Percentiles rank a stretch among this genome's conserved stretches.
Conservation (phyloP, 2,113 vertebrate genomes). For the Condylura cristata region DNA sequence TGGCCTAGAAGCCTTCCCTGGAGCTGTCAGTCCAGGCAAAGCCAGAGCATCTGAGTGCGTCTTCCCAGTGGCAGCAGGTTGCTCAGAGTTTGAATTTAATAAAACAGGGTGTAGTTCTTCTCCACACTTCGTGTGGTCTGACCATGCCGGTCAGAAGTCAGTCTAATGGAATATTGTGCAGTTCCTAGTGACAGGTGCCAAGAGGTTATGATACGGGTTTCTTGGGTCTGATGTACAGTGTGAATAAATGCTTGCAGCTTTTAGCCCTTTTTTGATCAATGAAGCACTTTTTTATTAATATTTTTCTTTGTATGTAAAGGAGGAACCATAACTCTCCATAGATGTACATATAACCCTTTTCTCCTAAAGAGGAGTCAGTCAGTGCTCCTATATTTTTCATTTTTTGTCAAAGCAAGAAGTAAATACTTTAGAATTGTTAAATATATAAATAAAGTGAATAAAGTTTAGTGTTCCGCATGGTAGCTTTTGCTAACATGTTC, state of each 20-base stretch:
- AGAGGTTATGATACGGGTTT: constrained; percentile 84
- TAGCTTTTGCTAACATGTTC: constrained; percentile 81
- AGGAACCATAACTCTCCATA: constrained; percentile 84
- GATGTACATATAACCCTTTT: constrained; percentile 86
- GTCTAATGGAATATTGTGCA: constrained; percentile 77
- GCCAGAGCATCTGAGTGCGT: background rate
- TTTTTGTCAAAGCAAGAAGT: constrained; percentile 89
- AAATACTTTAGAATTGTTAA: constrained; percentile 91
- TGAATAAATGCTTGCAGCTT: constrained; percentile 89
- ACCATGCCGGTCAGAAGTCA: constrained; percentile 27
- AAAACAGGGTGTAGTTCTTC: constrained; percentile 38
- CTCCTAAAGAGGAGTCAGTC: constrained; percentile 84
- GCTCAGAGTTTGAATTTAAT: background rate
- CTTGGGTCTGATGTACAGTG: constrained; percentile 87
- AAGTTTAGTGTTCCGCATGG: constrained; percentile 88
- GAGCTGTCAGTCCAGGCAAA: constrained; percentile 16
- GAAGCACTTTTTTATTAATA: constrained; percentile 90
- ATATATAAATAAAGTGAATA: constrained; percentile 91
- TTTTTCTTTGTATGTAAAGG: constrained; percentile 89
- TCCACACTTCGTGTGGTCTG: background rate
- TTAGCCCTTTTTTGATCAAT: constrained; percentile 86
- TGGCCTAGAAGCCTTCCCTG: constrained; percentile 33
- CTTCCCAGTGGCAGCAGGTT: background rate
- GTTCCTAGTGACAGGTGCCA: constrained; percentile 78
- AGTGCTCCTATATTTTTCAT: constrained; percentile 88